Evolutionary conservation across 2,888 invertebrate genomes (phyloP), one percentile per base, ranked within the genome.

Genomic region (Drosophila trichaetosa): DNA sequence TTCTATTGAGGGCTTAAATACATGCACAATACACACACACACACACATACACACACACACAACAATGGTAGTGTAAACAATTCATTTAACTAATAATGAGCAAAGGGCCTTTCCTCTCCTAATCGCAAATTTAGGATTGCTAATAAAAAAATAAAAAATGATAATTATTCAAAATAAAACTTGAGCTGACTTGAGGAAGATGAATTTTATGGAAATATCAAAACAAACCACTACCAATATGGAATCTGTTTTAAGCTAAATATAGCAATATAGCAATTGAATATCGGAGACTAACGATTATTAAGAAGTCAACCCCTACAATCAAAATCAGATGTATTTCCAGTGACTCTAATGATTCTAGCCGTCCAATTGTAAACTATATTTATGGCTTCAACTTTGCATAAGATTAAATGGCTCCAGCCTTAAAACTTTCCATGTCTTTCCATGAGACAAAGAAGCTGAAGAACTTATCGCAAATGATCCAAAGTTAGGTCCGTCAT

Each of bases 51-150:
- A 51, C 5, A 51, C 11, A 31, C 51, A 29, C 24, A 49, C 21
- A 40, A 71, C 34, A 11, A 54, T 18, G 10, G 18, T 1, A 63
- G 49, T 64, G 51, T 42, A 62, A 66, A 61, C 71, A 72, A 74
- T 74, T 79, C 79, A 72, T 74, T 82, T 69, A 87, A 65, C 78
- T 76, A 73, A 80, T 83, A 80, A 87, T 69, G 21, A 42, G 27
- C 51, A 42, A 75, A 38, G 27, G 53, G 61, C 27, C 52, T 56
- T 18, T 57, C 42, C 53, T 21, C 40, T 49, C n/a, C 54, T 27
- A 21, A 42, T 6, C 4, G 3, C 11, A 46, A 34, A 51, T 24
- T 34, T 13, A 18, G 24, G n/a, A 46, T 54, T 53, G 16, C 13
- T 62, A 48, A 62, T 58, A 61, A 33, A 62, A 70, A 62, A 42